Evolutionary conservation across 2,888 invertebrate species (phyloP), one percentile per base, ranked within the genome.

Genomic region (Limulus polyphemus): DNA sequence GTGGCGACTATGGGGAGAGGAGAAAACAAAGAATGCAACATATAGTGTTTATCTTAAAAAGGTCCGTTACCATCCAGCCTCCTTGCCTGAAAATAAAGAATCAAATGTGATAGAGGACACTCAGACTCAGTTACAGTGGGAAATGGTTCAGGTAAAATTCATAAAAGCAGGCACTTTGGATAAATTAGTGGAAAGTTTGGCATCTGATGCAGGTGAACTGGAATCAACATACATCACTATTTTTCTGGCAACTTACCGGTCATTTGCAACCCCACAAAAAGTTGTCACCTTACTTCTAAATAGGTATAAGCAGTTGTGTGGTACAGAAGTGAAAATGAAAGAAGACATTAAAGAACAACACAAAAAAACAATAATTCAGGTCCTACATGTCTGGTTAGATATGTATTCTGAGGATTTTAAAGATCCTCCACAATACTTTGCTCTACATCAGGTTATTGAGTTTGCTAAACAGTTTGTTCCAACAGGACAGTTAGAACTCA

Each of bases 1-100:
- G 82, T 92, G 91, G 89, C 88, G 94, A 83, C 87, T 95, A 82
- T 98, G 98, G 95, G 94, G 97, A 80, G 98, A 99, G 82, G 98
- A 98, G 81, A 86, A 86, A 77, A 88, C 89, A 76, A 89, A 91
- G 75, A 95, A 94, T 77, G 95, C 95, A 74, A 85, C 98, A 75
- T 98, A 94, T 81, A 91, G 92, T 67, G 93, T 97, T 73, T 98
- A 93, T 81, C 84, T 99, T 79, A 97, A 98, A 82, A 97, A 98
- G 82, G 97, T 99, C 73, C 90, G 95, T 74, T 98, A 98, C 79
- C 92, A 92, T 78, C 84, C 64, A 55, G 1, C 1, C 32, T 32
- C 32, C 32, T 32, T 32, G 7, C 32, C 32, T 32, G 32, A 32
- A 32, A 32, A 32, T 32, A 32, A 32, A 32, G 32, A 32, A 32